Base-by-base conservation (phyloP, 2,113 vertebrate genomes). In the Tor tambroides region DNA sequence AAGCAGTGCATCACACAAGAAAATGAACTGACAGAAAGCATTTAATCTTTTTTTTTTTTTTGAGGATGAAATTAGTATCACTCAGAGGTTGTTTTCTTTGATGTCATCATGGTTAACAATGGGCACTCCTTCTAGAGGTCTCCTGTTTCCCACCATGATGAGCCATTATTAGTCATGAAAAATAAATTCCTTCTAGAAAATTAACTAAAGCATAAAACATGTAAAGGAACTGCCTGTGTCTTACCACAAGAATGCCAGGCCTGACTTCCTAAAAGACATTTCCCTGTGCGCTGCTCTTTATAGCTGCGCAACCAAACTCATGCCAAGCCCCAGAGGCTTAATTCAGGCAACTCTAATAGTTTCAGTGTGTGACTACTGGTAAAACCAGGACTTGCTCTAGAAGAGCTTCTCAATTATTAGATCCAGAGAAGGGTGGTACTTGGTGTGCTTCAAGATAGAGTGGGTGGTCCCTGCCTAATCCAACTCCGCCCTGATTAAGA, bases 311-410 rank as follows among this genome's bases (percentile, higher is more conserved):
- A 72, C 41, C 88, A 86, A 92, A 88, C 88, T 90, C 78, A 85
- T 86, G 93, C 94, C 94, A 94, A 94, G 90, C 84, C 92, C 91
- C 92, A 89, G 86, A 89, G 92, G 93, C 90, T 94, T 94, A 88
- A 94, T 92, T 93, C 79, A 88, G 92, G 91, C 91, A 91, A 87
- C 91, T 91, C 91, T 94, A 95, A 95, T 94, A 91, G 91, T 90
- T 95, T 94, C 94, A 95, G 82, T 93, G 92, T 95, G 94, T 85
- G 91, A 94, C 94, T 94, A 92, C 92, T 94, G 94, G 92, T 93
- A 93, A 93, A 92, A 93, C 82, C 88, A 89, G 87, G 80, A 80
- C 83, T 86, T 77, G 88, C 87, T 91, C 93, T 88, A 85, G 90
- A 88, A 88, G 78, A 85, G 63, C 85, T 51, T 78, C 56, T 84